A percentile compares a stretch with the other conserved stretches of the same genome.
phyloP scores from a whole-genome alignment of 1,140 invertebrate species.

The Bombyx mori region ASM3026992v2 NC_085132.1:2972001-2972500 shows the following conservation, averaged over 20 bases:
- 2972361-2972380: too few relatives aligned
- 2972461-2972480: conserved; percentile 25
- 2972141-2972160: conserved; percentile 12
- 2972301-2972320: too few relatives aligned
- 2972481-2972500: conserved; percentile 36
- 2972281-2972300: conserved; percentile 47
- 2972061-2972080: conserved; percentile 47
- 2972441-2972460: conserved; percentile 58
- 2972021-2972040: conserved; percentile 44
- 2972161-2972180: conserved; percentile 6
- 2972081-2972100: conserved; percentile 26
- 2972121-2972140: conserved; percentile 11
- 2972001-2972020: conserved; percentile 57
- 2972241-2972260: conserved; percentile 54
- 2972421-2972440: conserved; percentile 62
- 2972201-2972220: conserved; percentile 56
- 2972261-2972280: conserved; percentile 33
- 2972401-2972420: conserved; percentile 68
- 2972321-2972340: too few relatives aligned
- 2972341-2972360: too few relatives aligned
- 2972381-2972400: conserved; percentile 60
- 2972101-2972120: conserved; percentile 4
- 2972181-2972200: conserved; percentile 19
- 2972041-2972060: conserved; percentile 53
- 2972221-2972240: conserved; percentile 41